These are phyloP conservation scores for Gobius niger DNA, from an alignment of 2,113 vertebrate genomes.

Conservation along the genomic window DNA sequence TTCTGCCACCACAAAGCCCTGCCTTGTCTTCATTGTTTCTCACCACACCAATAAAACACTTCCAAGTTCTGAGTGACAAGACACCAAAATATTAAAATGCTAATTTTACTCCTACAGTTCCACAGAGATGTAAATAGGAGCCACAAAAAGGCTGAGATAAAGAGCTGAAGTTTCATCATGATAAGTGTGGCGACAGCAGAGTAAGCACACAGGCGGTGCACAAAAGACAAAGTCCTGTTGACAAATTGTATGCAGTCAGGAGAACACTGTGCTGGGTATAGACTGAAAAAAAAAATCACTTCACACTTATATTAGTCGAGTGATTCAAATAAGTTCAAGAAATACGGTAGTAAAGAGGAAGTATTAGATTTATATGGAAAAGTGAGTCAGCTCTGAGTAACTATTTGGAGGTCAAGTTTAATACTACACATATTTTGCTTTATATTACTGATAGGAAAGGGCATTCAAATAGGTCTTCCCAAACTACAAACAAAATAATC, in stretches of 20 bases:
- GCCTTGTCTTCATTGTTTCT: slow-evolving; percentile 77
- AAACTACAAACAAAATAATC: too few species aligned
- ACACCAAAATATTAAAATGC: slow-evolving; percentile 51
- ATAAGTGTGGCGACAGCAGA: slow-evolving; percentile 41
- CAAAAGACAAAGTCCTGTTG: slow-evolving; percentile 53
- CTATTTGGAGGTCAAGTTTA: too few species aligned
- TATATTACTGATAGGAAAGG: too few species aligned
- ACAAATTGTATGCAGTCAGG: slow-evolving; percentile 33
- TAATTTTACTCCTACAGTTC: slow-evolving; percentile 59
- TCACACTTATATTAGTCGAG: too few species aligned
- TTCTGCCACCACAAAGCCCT: slow-evolving; percentile 74
- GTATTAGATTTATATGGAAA: too few species aligned
- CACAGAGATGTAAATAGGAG: not conserved
- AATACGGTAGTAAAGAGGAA: too few species aligned
- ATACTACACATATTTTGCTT: too few species aligned
- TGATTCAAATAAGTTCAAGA: too few species aligned
- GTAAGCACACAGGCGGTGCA: slow-evolving; percentile 46
- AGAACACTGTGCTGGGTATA: slow-evolving; percentile 24
- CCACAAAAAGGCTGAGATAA: slow-evolving; percentile 26
- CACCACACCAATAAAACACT: slow-evolving; percentile 70
- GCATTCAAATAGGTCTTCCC: too few species aligned
- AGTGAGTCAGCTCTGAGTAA: too few species aligned
- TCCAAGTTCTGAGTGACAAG: slow-evolving; percentile 49
- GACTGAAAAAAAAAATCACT: not conserved
- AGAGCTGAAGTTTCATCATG: slow-evolving; percentile 56